These are phyloP conservation scores for Megaptera novaeangliae DNA, from an alignment of 2,113 vertebrate genomes.

Conservation along the genomic window DNA sequence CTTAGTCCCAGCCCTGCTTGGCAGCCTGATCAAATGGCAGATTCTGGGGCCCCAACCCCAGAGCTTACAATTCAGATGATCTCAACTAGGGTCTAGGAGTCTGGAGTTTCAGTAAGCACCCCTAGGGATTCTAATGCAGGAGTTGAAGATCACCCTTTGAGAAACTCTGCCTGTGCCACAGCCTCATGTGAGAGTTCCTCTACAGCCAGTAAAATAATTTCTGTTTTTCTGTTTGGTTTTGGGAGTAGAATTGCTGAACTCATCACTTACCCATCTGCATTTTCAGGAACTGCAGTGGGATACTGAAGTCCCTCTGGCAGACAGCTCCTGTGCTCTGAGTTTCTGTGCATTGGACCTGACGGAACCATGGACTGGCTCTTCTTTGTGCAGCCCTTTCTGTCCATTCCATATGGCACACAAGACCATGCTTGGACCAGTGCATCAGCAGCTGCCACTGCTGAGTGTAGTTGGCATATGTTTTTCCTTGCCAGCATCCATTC, in stretches of 20 bases:
- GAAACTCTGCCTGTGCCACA: background rate
- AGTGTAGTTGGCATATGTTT: background rate
- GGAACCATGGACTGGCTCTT: background rate
- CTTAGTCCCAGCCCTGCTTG: background rate
- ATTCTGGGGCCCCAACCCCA: background rate
- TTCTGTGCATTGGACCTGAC: background rate
- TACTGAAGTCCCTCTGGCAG: background rate
- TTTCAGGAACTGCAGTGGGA: background rate
- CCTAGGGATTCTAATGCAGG: background rate
- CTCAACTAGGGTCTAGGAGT: background rate
- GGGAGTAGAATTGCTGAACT: background rate
- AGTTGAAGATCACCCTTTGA: background rate
- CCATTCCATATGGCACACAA: background rate
- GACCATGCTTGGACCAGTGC: background rate
- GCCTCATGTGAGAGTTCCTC: background rate
- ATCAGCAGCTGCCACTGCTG: background rate
- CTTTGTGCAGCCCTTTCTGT: background rate
- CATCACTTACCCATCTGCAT: background rate
- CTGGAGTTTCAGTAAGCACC: background rate
- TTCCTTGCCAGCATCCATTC: background rate
- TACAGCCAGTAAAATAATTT: background rate
- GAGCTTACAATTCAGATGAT: background rate
- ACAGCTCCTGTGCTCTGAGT: background rate
- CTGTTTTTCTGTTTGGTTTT: background rate
- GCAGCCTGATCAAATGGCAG: background rate